These are phyloP conservation scores for Pandion haliaetus DNA, from an alignment of 2,113 vertebrate genomes.

Conservation along the genomic window DNA sequence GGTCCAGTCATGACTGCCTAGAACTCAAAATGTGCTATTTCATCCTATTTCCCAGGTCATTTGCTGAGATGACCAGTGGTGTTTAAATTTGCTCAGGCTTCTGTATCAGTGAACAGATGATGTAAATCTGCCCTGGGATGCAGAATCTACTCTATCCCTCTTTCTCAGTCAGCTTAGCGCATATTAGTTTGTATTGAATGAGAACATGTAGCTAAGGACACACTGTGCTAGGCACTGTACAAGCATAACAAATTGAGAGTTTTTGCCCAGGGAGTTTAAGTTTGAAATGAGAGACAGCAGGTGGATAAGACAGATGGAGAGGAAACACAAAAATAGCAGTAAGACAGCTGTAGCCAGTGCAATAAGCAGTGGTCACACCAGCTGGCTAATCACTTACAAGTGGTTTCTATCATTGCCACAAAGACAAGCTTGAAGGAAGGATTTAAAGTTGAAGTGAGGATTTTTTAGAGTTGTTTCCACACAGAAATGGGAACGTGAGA, in stretches of 20 bases:
- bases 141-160: background rate
- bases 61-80: background rate
- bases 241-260: conserved; percentile 19
- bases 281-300: conserved; percentile 46
- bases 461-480: background rate
- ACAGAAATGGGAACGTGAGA: background rate
- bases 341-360: conserved; percentile 48
- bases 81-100: background rate
- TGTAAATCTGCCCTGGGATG: background rate
- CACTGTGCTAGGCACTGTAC: background rate
- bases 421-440: background rate
- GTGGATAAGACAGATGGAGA: conserved; percentile 62
- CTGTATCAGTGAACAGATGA: background rate
- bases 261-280: conserved; percentile 48
- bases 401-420: background rate
- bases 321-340: conserved; percentile 48
- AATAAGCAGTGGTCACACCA: conserved; percentile 55
- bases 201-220: background rate
- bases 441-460: conserved; percentile 19
- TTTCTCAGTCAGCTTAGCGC: background rate
- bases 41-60: background rate
- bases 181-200: background rate
- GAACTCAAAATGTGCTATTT: background rate
- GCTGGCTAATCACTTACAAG: conserved; percentile 51
- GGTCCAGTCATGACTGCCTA: background rate